Evolutionary conservation across 2,888 invertebrate genomes (phyloP), one percentile per base, ranked within the genome.

Genomic region (Doris montereyensis): DNA sequence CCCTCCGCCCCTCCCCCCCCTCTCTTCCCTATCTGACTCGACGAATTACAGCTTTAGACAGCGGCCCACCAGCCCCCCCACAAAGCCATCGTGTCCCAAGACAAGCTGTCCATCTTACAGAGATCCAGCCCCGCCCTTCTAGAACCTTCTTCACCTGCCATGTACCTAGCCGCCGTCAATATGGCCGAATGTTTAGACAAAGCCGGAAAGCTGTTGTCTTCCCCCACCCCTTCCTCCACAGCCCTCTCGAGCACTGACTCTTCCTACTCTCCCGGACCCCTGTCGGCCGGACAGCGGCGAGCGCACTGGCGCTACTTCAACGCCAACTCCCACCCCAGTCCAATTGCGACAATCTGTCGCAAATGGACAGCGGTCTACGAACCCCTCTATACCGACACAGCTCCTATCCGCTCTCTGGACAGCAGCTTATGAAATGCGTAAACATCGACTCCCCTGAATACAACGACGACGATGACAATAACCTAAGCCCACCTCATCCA

Each of bases 251-350:
- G 52, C 41, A 21, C 78, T 21, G 58, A 60, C 26, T 58, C 79
- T 30, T 79, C 79, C 17, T 71, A 62, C 35, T 75, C 75, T 30
- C 67, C 32, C 17, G 75, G 68, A 1, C 76, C 62, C 10, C 34
- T 79, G 30, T 79, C 79, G n/a, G 79, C 79, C 0, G 79, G 79
- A 8, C 79, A 79, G 58, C 76, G 79, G 21, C 76, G 79, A 2
- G 79, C 79, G 24, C 79, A 79, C 52, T 79, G 79, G 79, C 41
- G 79, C 26, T 79, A 79, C 26, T 79, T 76, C 72, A 79, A 71
- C 32, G 79, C 79, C 35, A 79, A 79, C 76, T 75, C 75, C 30
- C 79, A 79, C 62, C 79, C 28, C 79, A 79, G 70, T 79, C 79
- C 3, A 79, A 79, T 52, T 79, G 79, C 58, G 79, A 79, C 62